Conservation (phyloP, 1,140 invertebrate genomes). For the Brachionus sp. region DNA sequence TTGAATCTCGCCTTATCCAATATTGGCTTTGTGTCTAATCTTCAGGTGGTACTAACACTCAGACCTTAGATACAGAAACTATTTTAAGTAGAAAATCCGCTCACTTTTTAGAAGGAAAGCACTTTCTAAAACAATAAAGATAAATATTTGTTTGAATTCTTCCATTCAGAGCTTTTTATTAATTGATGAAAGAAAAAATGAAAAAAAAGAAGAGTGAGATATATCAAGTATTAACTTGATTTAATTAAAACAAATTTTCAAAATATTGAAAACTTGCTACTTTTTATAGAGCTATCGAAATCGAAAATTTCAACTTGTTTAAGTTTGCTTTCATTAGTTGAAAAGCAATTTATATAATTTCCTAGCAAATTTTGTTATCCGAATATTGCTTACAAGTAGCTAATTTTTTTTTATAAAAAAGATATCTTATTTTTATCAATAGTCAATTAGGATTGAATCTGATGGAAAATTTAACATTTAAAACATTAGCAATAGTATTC, state of each 20-base stretch:
- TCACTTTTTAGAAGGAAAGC: background rate
- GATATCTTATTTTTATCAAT: background rate
- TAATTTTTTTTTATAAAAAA: background rate
- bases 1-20: background rate
- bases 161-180: background rate
- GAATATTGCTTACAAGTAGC: background rate
- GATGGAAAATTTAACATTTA: background rate
- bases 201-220: background rate
- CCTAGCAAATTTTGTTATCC: background rate
- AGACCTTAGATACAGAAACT: background rate
- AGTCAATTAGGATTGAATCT: background rate
- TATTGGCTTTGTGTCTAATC: background rate
- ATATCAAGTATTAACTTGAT: background rate
- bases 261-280: background rate
- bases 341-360: background rate
- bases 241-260: slow-evolving; percentile 7
- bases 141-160: background rate
- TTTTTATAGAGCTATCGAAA: background rate
- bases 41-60: background rate
- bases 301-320: background rate
- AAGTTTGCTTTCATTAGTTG: background rate
- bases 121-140: background rate
- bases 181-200: background rate
- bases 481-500: background rate
- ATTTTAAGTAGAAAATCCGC: background rate